Percentiles rank a stretch among this genome's conserved stretches.
phyloP scores from a whole-genome alignment of 2,888 invertebrate species.

The Keiferia lycopersicella region DNA sequence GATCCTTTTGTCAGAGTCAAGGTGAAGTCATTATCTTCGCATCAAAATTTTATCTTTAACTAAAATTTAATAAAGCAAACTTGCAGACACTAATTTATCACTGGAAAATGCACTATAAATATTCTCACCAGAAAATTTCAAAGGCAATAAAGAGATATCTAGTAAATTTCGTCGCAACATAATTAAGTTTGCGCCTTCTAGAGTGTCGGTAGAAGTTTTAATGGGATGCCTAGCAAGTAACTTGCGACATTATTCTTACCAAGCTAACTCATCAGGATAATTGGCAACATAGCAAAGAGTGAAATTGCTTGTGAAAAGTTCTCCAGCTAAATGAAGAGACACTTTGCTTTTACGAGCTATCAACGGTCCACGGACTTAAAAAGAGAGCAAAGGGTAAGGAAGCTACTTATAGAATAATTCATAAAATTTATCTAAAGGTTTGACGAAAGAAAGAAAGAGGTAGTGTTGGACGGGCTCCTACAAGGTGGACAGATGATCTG shows the following conservation, averaged over 20 bases:
- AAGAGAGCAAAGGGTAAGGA: too few species aligned
- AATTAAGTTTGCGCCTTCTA: slow-evolving; percentile 58
- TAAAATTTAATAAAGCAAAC: slow-evolving; percentile 14
- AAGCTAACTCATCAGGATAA: slow-evolving; percentile 43
- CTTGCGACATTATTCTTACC: slow-evolving; percentile 53
- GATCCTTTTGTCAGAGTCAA: not conserved
- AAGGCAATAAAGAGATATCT: slow-evolving; percentile 42
- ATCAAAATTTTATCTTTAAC: not conserved
- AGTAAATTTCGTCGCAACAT: slow-evolving; percentile 53
- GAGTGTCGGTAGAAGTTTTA: slow-evolving; percentile 55
- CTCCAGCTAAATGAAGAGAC: slow-evolving; percentile 15
- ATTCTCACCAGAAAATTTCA: slow-evolving; percentile 40
- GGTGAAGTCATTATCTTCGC: not conserved
- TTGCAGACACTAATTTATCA: slow-evolving; percentile 18
- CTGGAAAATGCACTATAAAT: slow-evolving; percentile 25
- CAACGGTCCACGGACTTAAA: not conserved
- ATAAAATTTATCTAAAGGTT: too few species aligned
- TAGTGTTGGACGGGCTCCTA: too few species aligned
- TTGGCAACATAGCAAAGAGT: slow-evolving; percentile 25
- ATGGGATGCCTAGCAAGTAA: slow-evolving; percentile 53
- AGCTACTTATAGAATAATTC: too few species aligned
- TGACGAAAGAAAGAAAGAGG: too few species aligned
- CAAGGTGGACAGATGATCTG: too few species aligned
- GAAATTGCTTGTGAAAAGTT: slow-evolving; percentile 11
- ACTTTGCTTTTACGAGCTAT: not conserved